These are phyloP conservation scores for Mellivora capensis DNA, from an alignment of 2,113 vertebrate species.

Conservation along the genomic window DNA sequence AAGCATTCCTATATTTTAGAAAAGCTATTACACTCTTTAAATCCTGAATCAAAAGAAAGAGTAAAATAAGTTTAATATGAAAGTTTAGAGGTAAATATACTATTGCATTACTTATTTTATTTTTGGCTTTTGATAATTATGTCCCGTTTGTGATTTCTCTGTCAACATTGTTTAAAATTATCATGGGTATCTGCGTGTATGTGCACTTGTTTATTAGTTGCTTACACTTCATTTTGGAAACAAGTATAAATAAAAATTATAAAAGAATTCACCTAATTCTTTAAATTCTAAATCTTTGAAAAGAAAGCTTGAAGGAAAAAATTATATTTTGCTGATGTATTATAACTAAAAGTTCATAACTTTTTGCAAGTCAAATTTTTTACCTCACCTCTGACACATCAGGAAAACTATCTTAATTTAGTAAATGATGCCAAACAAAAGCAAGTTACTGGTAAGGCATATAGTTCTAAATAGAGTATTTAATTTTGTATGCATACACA, in stretches of 20 bases:
- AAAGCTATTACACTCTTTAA: not conserved
- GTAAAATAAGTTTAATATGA: not conserved
- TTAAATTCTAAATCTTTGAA: not conserved
- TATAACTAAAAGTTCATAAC: not conserved
- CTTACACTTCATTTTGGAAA: not conserved
- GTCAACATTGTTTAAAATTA: not conserved
- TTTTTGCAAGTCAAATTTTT: not conserved
- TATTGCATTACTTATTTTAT: not conserved
- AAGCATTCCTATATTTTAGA: not conserved
- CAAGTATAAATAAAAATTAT: not conserved
- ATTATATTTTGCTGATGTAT: not conserved
- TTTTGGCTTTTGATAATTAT: not conserved
- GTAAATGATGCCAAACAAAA: constrained; percentile 36
- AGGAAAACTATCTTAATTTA: constrained; percentile 36
- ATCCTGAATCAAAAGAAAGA: not conserved
- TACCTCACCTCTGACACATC: not conserved
- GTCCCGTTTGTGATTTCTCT: not conserved
- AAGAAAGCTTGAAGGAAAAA: not conserved
- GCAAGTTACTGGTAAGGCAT: not conserved
- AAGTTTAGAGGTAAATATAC: not conserved
- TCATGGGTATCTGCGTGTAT: not conserved
- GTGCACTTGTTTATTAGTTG: not conserved
- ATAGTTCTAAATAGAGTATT: constrained; percentile 1
- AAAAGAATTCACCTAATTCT: not conserved
- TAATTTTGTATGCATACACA: constrained; percentile 32